Evolutionary conservation across 2,797 vertebrate genomes (phyloP).

Genomic region (Oreochromis grahami): DNA sequence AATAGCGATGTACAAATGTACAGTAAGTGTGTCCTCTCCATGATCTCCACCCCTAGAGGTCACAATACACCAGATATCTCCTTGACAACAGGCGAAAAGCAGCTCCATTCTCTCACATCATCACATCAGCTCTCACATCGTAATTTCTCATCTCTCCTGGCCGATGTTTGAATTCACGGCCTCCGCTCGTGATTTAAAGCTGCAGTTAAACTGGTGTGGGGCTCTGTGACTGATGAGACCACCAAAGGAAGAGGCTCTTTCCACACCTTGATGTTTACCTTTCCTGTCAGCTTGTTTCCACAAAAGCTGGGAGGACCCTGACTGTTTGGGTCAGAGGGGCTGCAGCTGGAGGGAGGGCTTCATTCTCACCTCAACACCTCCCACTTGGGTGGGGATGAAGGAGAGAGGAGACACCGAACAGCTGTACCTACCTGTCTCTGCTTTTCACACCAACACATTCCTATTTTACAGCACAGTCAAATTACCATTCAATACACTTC

Average conservation of each 20-base stretch:
- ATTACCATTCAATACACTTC: rapidly evolving
- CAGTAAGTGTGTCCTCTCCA: not conserved
- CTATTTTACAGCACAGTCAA: not conserved
- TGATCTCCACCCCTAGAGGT: slow-evolving; percentile 53
- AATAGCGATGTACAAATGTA: not conserved
- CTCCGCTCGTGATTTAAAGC: slow-evolving; percentile 23
- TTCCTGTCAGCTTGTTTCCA: slow-evolving; percentile 66
- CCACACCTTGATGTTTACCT: slow-evolving; percentile 69
- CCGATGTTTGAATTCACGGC: slow-evolving; percentile 11
- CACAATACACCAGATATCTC: slow-evolving; percentile 41
- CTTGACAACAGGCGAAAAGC: not conserved
- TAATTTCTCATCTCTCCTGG: not conserved
- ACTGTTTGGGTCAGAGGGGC: slow-evolving; percentile 41
- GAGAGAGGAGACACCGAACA: slow-evolving; percentile 40
- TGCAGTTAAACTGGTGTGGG: not conserved
- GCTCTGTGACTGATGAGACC: slow-evolving; percentile 45
- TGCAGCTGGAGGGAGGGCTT: slow-evolving; percentile 35
- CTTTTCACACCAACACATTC: not conserved
- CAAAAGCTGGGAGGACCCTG: slow-evolving; percentile 19
- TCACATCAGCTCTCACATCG: slow-evolving; percentile 5
- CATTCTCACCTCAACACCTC: slow-evolving; percentile 52
- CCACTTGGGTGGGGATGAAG: not conserved
- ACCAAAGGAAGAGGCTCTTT: slow-evolving; percentile 46
- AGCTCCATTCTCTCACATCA: not conserved
- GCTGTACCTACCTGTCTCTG: slow-evolving; percentile 42